These are phyloP conservation scores for Luperina testacea DNA, from an alignment of 2,888 invertebrate genomes.

Conservation along the genomic window DNA sequence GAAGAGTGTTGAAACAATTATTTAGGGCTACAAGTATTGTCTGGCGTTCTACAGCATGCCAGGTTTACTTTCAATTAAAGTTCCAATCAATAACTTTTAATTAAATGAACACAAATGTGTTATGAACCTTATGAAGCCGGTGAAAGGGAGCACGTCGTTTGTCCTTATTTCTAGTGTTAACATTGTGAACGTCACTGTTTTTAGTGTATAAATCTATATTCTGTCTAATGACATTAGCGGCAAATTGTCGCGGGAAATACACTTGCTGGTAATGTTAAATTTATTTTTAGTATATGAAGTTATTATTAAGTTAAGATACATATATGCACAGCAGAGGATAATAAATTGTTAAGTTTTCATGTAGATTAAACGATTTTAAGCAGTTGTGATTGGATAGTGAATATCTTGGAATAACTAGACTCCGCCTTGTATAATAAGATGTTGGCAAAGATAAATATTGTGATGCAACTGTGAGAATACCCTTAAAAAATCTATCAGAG, in stretches of 20 bases:
- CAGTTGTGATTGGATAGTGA: not conserved
- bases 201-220: no score
- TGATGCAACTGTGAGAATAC: no score
- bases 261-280: slow-evolving; percentile 26
- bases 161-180: no score
- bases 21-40: not conserved
- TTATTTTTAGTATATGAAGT: slow-evolving; percentile 27
- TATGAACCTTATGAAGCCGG: no score
- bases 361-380: slow-evolving; percentile 4
- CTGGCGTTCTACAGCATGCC: not conserved
- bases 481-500: no score
- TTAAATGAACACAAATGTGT: not conserved
- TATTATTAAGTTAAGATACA: slow-evolving; percentile 35
- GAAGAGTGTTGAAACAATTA: slow-evolving; percentile 1
- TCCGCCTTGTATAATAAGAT: no score
- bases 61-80: not conserved
- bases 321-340: slow-evolving; percentile 1
- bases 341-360: not conserved
- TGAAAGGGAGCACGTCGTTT: no score
- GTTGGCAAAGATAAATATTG: no score
- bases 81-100: not conserved
- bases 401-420: no score
- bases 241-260: slow-evolving; percentile 51
- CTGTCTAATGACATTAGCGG: slow-evolving; percentile 24
- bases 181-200: no score